Conservation (phyloP, 2,888 invertebrate genomes). For the Zaprionus obscuricornis region DNA sequence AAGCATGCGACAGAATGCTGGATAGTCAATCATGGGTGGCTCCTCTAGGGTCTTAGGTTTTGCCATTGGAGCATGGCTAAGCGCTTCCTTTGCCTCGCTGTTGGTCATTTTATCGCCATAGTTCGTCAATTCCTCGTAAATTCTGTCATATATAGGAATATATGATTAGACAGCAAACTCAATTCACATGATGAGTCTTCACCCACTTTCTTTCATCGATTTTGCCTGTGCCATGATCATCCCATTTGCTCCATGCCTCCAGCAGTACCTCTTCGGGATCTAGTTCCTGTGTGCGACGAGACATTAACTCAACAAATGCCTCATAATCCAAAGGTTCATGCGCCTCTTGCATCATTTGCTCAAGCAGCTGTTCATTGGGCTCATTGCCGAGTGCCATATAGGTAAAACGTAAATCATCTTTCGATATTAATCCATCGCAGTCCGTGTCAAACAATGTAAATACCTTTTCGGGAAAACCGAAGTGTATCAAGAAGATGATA, state of each 20-base stretch:
- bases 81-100: conserved; percentile 86
- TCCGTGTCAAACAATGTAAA: conserved; percentile 88
- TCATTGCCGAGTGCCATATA: conserved; percentile 86
- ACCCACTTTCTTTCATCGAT: conserved; percentile 87
- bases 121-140: conserved; percentile 87
- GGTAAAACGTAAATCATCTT: conserved; percentile 87
- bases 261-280: conserved; percentile 87
- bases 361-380: conserved; percentile 85
- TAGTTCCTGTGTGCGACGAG: conserved; percentile 86
- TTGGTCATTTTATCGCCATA: conserved; percentile 87
- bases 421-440: conserved; percentile 87
- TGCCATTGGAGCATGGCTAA: conserved; percentile 87
- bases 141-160: conserved; percentile 81
- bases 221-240: conserved; percentile 86
- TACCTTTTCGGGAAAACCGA: conserved; percentile 82
- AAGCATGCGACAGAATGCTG: conserved; percentile 86
- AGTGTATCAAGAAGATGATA: neutral
- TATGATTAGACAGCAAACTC: neutral
- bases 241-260: conserved; percentile 87
- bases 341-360: conserved; percentile 87
- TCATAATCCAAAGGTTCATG: conserved; percentile 86
- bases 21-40: conserved; percentile 87
- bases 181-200: neutral
- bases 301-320: conserved; percentile 86
- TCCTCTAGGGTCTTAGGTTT: conserved; percentile 84